Evolutionary conservation across 2,888 invertebrate species (phyloP), one percentile per base, ranked within the genome.

Genomic region (Athalia cordata): DNA sequence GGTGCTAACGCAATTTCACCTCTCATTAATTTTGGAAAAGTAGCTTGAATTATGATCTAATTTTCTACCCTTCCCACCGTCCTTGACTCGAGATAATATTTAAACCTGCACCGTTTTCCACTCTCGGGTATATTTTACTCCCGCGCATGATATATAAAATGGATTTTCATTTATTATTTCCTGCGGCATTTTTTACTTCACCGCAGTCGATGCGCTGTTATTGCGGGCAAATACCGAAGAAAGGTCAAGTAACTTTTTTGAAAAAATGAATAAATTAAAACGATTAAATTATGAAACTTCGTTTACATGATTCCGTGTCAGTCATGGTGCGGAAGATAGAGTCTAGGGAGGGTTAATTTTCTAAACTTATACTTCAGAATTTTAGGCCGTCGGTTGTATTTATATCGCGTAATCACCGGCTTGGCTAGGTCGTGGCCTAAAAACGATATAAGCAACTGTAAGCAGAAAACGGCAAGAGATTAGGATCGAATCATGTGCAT

Each of bases 31-130:
- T 72, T 72, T 5, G 13, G 47, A 59, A 29, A 59, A 72, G 45
- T 45, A 72, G 45, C 13, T 45, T 61, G 59, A 72, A 72, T 72
- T 72, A 72, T 13, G 59, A 72, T 57, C 57, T 59, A 57, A 72
- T 72, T 61, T 59, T 9, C 55, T 29, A 29, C 29, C 29, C 29
- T 29, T 11, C 29, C 29, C 55, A 29, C 43, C n/a, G 15, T 68
- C n/a, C 13, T 52, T n/a, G n/a, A 9, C n/a, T 52, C 52, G 52
- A 68, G 9, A 52, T 68, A 52, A 52, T 68, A 50, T 52, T 50
- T 29, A 55, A 43, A n/a, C 11, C 55, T 29, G 29, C 29, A 29
- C 29, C 29, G 29, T 29, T 29, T 29, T 29, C 29, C 29, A 29
- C 29, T 29, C 3, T 3, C 3, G 61, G 11, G 4, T n/a, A 4